Base-by-base conservation (phyloP, 2,113 vertebrate species). In the Herpetotheres cachinnans region DNA sequence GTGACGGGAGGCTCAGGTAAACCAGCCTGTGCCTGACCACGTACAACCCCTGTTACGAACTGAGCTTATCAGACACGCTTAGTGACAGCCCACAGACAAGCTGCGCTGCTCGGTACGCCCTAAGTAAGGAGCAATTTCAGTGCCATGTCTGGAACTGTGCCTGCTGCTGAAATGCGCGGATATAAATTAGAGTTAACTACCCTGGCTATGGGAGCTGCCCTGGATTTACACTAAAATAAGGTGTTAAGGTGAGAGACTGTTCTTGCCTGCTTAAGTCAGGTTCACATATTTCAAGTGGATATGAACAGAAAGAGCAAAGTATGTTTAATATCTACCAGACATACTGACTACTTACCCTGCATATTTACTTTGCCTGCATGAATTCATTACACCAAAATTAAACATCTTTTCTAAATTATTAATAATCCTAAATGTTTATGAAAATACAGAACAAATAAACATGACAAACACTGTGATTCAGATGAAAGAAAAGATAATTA, bases 401-500 rank as follows among this genome's bases (percentile, higher is more conserved):
- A 97, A 95, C 61, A 49, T 94, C 26, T 93, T 94, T 83, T 66
- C 93, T 97, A 69, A 96, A 97, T 97, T 97, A 97, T 97, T 97
- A 95, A 97, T 95, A 94, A 84, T 91, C 61, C 65, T 90, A 95
- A 96, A 93, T 96, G 95, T 95, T 97, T 97, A 92, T 94, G 90
- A 93, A 97, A 96, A 97, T 65, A 26, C 47, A 86, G 94, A 87
- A 82, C 86, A 96, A 97, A 97, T 97, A 90, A 97, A 96, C 76
- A 73, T 91, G 96, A 92, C 88, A 94, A 96, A 86, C 77, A n/a
- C 47, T 36, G 88, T 34, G 92, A 94, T 79, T 59, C 90, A 89
- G 92, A 93, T 82, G 79, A 84, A 86, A 81, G 65, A 74, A 78
- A 83, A 63, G 92, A 76, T 95, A 95, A 97, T 78, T 65, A 56